These are phyloP conservation scores for Podargus strigoides DNA, from an alignment of 2,797 vertebrate species.

Conservation along the genomic window DNA sequence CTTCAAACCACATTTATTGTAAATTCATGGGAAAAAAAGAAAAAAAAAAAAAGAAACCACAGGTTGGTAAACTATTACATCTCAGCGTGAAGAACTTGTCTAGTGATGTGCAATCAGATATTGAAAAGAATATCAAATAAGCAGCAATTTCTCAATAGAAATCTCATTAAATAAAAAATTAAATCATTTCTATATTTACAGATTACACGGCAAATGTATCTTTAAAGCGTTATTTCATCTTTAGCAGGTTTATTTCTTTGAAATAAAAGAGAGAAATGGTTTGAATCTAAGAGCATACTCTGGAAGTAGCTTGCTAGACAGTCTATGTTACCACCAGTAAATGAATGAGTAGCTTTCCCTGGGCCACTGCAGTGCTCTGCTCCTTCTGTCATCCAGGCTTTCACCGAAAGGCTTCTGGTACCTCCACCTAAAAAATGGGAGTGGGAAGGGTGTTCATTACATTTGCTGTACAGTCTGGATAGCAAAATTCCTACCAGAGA, in stretches of 20 bases:
- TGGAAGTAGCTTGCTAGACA: conserved; percentile 48
- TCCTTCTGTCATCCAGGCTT: not conserved
- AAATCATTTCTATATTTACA: conserved; percentile 80
- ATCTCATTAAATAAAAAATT: conserved; percentile 73
- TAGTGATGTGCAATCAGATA: conserved; percentile 43
- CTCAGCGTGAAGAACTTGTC: conserved; percentile 57
- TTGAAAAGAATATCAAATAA: conserved; percentile 61
- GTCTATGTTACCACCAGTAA: conserved; percentile 36
- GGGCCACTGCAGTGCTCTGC: not conserved
- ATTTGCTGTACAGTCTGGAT: not conserved
- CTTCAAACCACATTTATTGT: conserved; percentile 70
- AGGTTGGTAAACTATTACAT: conserved; percentile 55
- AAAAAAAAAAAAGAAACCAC: conserved; percentile 25
- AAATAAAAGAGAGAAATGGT: conserved; percentile 41
- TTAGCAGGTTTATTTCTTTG: conserved; percentile 22
- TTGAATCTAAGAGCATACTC: conserved; percentile 49
- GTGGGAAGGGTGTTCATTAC: not conserved
- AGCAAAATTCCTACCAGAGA: not conserved
- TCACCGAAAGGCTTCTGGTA: conserved; percentile 79
- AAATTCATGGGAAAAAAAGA: not conserved
- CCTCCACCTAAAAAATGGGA: conserved; percentile 81
- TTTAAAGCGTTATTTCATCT: conserved; percentile 49
- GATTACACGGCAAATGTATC: conserved; percentile 52
- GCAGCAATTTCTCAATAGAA: conserved; percentile 61
- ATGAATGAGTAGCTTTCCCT: conserved; percentile 24